Percentiles rank a stretch among this genome's conserved stretches.
phyloP scores from a whole-genome alignment of 2,888 invertebrate genomes.

The Tyria jacobaeae region DNA sequence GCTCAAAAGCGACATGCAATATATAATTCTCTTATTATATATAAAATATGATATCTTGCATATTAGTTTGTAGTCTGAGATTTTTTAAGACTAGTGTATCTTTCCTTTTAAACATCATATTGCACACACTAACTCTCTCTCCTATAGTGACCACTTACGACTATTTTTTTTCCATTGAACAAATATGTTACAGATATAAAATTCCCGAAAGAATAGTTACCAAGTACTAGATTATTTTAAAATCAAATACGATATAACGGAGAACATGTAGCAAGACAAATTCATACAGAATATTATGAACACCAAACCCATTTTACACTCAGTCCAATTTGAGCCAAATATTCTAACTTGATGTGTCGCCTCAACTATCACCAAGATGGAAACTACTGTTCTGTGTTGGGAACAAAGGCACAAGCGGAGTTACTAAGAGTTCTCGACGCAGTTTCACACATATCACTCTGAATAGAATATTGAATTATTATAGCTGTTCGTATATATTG shows the following conservation, averaged over 20 bases:
- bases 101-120: no score
- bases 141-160: no score
- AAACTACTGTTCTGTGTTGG: conserved; percentile 42
- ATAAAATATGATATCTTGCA: no score
- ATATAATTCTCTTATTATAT: no score
- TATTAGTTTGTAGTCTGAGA: no score
- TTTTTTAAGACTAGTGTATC: no score
- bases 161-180: neutral
- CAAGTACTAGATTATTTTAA: no score
- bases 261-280: conserved; percentile 7
- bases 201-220: neutral
- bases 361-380: conserved; percentile 53
- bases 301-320: conserved; percentile 42
- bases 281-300: conserved; percentile 20
- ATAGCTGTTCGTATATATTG: conserved; percentile 9
- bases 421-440: conserved; percentile 42
- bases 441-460: conserved; percentile 13
- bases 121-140: no score
- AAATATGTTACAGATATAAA: neutral
- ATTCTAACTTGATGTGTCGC: conserved; percentile 58
- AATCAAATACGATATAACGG: conserved; percentile 7
- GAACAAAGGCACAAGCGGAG: conserved; percentile 34
- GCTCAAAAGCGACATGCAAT: no score
- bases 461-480: conserved; percentile 18
- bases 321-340: conserved; percentile 56